Base-by-base conservation (phyloP, 2,888 invertebrate species). In the Herminia tarsipennalis region DNA sequence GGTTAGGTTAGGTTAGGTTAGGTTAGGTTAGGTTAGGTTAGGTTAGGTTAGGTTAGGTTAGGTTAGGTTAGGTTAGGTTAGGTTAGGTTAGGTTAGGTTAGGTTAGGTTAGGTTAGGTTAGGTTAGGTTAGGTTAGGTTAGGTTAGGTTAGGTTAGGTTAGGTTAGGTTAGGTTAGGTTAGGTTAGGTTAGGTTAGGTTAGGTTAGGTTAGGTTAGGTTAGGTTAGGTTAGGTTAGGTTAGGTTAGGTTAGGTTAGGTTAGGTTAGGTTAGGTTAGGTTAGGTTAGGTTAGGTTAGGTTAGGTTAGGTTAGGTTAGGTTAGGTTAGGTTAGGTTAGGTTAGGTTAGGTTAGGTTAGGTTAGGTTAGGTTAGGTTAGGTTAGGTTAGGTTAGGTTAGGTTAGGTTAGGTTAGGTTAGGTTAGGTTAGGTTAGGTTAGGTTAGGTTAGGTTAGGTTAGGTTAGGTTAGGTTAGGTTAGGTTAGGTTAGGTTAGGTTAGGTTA, bases 401-500 rank as follows among this genome's bases (percentile, higher is more conserved):
- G 22, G 22, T 22, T 22, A 22, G 22, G 22, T 28, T 28, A 28
- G 28, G 28, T 28, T 28, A 28, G 28, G 28, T 28, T 28, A 28
- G 28, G 28, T 28, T 28, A 28, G 28, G 28, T 28, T 28, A 28
- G 28, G 28, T 28, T 28, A 28, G n/a, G n/a, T n/a, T n/a, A n/a
- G n/a, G n/a, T n/a, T n/a, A n/a, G n/a, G n/a, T n/a, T n/a, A n/a
- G n/a, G n/a, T n/a, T n/a, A n/a, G n/a, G n/a, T n/a, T n/a, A n/a
- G n/a, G n/a, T n/a, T n/a, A n/a, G n/a, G n/a, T n/a, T n/a, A n/a
- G n/a, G n/a, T n/a, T n/a, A n/a, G n/a, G n/a, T n/a, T n/a, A n/a
- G n/a, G n/a, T n/a, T n/a, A n/a, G n/a, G n/a, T n/a, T n/a, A n/a
- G n/a, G n/a, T n/a, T n/a, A n/a, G n/a, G n/a, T n/a, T n/a, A n/a